Base-by-base conservation (phyloP, 1,140 invertebrate genomes). In the Adelges cooleyi region DNA sequence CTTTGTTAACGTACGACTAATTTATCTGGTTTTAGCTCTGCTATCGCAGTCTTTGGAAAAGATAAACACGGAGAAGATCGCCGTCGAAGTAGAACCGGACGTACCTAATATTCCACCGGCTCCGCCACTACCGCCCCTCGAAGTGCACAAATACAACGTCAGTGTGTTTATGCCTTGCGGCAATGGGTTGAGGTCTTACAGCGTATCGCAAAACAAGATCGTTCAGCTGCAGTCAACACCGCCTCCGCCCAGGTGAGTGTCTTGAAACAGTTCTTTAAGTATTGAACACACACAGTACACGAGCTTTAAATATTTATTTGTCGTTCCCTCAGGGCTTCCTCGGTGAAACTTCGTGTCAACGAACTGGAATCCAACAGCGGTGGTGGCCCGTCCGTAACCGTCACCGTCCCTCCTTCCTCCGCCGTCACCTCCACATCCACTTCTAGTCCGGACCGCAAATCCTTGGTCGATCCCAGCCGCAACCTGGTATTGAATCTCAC, bases 161-260 rank as follows among this genome's bases (percentile, higher is more conserved):
- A 87, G 89, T 71, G 84, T 89, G 69, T 75, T 88, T 65, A 86
- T 90, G 81, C 86, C 87, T 0, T 89, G 86, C 71, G 84, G 84
- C 67, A 89, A 89, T 73, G 89, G 89, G 0, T 82, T 87, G 69
- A 46, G 56, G 22, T 85, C 86, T 36, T 92, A 92, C 74, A 90
- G 87, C 73, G 89, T 92, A 9, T 91, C 89, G 23, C 89, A 89
- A 69, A 92, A 92, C 73, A 86, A 90, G 77, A 89, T 90, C 66
- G 82, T 92, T 27, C 84, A 90, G 69, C 78, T 91, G 15, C 50
- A 67, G 40, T 62, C 59, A 11, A 51, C 50, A 15, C 59, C 56
- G 10, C 40, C 56, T 15, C 17, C 56, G 2, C 53, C 53, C 2
- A 62, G 56, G 56, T 62, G 33, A 48, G 2, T 2, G n/a, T 2